These are phyloP conservation scores for Xylocopa sonorina DNA, from an alignment of 1,140 invertebrate genomes.

Conservation along the genomic window DNA sequence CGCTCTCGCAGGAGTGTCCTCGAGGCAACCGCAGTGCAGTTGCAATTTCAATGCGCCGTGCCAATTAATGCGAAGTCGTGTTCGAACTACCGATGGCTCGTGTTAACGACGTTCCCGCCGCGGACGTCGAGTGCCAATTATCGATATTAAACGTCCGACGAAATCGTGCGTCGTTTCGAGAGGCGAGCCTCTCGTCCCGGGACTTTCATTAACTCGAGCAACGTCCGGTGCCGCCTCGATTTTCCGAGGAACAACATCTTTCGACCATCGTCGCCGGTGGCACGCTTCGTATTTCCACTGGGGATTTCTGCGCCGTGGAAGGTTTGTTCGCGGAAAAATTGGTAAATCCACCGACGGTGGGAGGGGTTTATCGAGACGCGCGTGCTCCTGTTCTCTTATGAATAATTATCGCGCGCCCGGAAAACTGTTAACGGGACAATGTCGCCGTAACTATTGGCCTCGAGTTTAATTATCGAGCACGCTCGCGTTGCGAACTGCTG, in stretches of 20 bases:
- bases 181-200: background rate
- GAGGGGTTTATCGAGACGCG: background rate
- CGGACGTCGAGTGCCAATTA: slow-evolving; percentile 28
- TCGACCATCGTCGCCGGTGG: too few species aligned
- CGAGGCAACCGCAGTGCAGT: slow-evolving; percentile 41
- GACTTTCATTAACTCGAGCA: background rate
- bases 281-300: background rate
- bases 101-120: slow-evolving; percentile 31
- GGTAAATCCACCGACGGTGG: background rate
- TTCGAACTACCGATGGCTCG: slow-evolving; percentile 32
- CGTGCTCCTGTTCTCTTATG: slow-evolving; percentile 42
- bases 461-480: slow-evolving; percentile 52
- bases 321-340: background rate
- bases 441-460: slow-evolving; percentile 36
- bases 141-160: slow-evolving; percentile 19
- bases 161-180: background rate
- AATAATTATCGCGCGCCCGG: slow-evolving; percentile 40
- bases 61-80: slow-evolving; percentile 44
- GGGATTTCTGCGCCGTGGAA: background rate
- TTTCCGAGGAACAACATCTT: background rate
- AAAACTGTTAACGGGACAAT: slow-evolving; percentile 45
- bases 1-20: slow-evolving; percentile 15
- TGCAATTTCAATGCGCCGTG: slow-evolving; percentile 42
- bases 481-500: background rate
- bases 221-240: too few species aligned